Evolutionary conservation across 2,113 vertebrate species (phyloP).

Genomic region (Pygoscelis adeliae): DNA sequence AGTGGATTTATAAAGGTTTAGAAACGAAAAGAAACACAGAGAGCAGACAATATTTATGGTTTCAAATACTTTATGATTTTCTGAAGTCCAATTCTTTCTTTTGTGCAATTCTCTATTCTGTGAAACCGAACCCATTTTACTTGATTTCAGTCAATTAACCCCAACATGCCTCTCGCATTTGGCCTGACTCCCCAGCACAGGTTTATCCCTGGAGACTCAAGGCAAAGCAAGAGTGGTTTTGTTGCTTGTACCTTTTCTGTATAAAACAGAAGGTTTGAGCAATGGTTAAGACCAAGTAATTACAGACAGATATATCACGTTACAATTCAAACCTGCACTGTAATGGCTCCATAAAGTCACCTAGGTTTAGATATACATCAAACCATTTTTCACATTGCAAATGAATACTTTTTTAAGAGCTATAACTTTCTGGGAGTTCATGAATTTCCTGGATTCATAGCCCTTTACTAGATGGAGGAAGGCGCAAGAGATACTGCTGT

Average conservation of each 20-base stretch:
- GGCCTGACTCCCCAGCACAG: background rate
- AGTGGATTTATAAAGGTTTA: background rate
- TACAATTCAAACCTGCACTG: background rate
- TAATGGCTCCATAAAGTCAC: slow-evolving; percentile 43
- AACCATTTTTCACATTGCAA: slow-evolving; percentile 10
- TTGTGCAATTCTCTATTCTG: background rate
- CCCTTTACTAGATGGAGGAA: background rate
- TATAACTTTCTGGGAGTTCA: slow-evolving; percentile 53
- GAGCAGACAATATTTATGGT: background rate
- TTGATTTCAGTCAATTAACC: background rate
- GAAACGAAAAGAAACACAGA: background rate
- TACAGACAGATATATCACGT: background rate
- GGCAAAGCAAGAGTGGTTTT: background rate
- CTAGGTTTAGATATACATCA: background rate
- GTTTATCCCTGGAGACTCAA: background rate
- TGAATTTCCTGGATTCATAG: slow-evolving; percentile 70
- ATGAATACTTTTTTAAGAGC: slow-evolving; percentile 47
- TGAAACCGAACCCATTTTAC: background rate
- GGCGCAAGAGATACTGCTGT: background rate
- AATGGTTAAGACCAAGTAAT: background rate
- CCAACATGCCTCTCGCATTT: background rate
- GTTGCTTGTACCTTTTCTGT: background rate
- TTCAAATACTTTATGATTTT: background rate
- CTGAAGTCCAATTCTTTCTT: background rate
- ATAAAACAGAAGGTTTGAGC: background rate